Evolutionary conservation across 2,888 invertebrate species (phyloP), one percentile per base, ranked within the genome.

Genomic region (Eupithecia inturbata): DNA sequence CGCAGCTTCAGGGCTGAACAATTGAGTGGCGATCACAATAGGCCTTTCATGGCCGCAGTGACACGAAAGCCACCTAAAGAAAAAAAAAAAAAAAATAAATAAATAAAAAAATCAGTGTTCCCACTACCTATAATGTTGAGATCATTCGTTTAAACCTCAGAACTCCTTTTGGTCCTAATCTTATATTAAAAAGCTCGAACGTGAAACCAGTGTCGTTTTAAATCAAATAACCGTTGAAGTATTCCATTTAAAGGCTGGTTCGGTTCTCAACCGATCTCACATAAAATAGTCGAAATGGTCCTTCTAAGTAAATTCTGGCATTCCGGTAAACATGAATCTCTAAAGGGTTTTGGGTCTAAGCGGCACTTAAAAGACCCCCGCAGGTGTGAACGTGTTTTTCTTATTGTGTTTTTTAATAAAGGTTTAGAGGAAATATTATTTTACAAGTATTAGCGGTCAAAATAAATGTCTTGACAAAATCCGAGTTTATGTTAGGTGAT

Each of bases 321-420:
- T 77, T 75, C 75, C 75, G 76, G 79, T 76, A 77, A 79, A 78
- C 79, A 79, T 79, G 78, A 81, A 79, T 81, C 79, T 79, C 77
- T 71, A 68, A 73, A 72, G 76, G 78, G 78, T 77, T 78, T 67
- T 64, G 73, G 74, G 73, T 71, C 71, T 77, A 73, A 73, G 49
- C 73, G 77, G 66, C 72, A 73, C 76, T 74, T 74, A 76, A 76
- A 73, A 64, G 63, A 68, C 69, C 71, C 45, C 68, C 64, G 71
- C 74, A 76, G 66, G 71, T 73, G 73, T 67, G 63, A 73, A 72
- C 45, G 73, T 76, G 64, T 76, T 72, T 75, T 72, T 67, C 67
- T 73, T 41, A 66, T 66, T 73, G 66, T 69, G 41, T 64, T 72
- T 72, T 72, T 68, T n/a, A 68, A 53, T 49, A 63, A 62, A 67